Evolutionary conservation across 2,888 invertebrate genomes (phyloP).

Genomic region (Cryptus viduatorius): DNA sequence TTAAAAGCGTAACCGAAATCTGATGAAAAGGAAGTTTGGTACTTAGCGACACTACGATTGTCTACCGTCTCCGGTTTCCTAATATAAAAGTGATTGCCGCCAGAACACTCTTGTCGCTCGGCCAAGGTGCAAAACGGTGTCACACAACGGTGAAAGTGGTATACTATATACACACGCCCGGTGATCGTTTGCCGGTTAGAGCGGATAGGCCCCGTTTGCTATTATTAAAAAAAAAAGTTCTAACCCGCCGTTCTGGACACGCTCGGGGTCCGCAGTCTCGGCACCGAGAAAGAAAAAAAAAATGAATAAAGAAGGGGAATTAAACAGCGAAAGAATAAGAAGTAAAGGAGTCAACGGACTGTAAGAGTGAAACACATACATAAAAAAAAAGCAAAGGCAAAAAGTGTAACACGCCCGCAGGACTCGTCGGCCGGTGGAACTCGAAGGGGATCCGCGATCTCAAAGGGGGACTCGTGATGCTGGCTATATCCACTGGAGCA

Average conservation of each 20-base stretch:
- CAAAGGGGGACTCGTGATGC: constrained; percentile 23
- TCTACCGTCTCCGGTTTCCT: constrained; percentile 5
- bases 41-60: not conserved
- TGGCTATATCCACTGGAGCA: not conserved
- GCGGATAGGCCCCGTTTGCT: constrained; percentile 24
- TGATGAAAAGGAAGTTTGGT: not conserved
- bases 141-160: constrained; percentile 62
- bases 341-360: constrained; percentile 1
- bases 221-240: constrained; percentile 41
- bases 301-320: not conserved
- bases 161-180: constrained; percentile 19
- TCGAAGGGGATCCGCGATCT: constrained; percentile 49
- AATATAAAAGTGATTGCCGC: constrained; percentile 22
- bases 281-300: constrained; percentile 4
- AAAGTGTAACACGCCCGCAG: constrained; percentile 51
- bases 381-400: constrained; percentile 15
- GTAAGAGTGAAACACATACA: constrained; percentile 15
- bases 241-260: constrained; percentile 6
- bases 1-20: not conserved
- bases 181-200: constrained; percentile 14
- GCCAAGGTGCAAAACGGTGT: constrained; percentile 64
- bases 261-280: not conserved
- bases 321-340: constrained; percentile 29
- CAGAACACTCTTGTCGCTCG: constrained; percentile 16
- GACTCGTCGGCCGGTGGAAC: constrained; percentile 10